These are phyloP conservation scores for Sylvietta virens DNA, from an alignment of 2,113 vertebrate species.

Conservation along the genomic window DNA sequence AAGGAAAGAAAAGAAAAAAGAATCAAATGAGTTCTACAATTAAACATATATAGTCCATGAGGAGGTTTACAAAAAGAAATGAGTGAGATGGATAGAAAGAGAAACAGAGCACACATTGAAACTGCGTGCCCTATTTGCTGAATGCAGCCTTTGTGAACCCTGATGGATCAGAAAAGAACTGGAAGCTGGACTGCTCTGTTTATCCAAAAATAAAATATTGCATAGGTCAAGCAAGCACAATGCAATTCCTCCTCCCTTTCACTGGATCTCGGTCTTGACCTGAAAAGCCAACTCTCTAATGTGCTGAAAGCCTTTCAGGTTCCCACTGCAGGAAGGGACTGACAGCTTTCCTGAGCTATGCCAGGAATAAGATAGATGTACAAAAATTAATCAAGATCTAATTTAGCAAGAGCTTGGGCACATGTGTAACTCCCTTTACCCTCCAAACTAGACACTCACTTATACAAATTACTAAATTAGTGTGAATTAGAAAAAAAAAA, in stretches of 20 bases:
- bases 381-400: slow-evolving; percentile 30
- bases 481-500: background rate
- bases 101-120: slow-evolving; percentile 10
- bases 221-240: slow-evolving; percentile 52
- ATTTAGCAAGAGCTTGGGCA: background rate
- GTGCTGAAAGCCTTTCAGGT: slow-evolving; percentile 5
- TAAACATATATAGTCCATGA: background rate
- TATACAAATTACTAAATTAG: background rate
- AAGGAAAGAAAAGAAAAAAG: background rate
- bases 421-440: background rate
- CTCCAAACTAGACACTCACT: background rate
- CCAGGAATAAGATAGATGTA: background rate
- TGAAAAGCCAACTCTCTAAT: slow-evolving; percentile 23
- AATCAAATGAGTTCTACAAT: background rate
- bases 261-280: slow-evolving; percentile 5
- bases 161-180: slow-evolving; percentile 4
- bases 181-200: slow-evolving; percentile 7
- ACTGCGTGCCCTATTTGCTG: background rate
- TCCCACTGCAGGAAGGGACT: background rate
- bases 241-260: background rate
- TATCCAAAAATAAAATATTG: slow-evolving; percentile 60
- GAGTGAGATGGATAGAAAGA: background rate
- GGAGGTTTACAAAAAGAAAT: background rate
- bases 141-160: slow-evolving; percentile 37
- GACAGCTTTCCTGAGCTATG: background rate